A percentile compares a stretch with the other conserved stretches of the same genome.
Conservation (phyloP, 2,797 vertebrate genomes). For the Chelon auratus region DNA sequence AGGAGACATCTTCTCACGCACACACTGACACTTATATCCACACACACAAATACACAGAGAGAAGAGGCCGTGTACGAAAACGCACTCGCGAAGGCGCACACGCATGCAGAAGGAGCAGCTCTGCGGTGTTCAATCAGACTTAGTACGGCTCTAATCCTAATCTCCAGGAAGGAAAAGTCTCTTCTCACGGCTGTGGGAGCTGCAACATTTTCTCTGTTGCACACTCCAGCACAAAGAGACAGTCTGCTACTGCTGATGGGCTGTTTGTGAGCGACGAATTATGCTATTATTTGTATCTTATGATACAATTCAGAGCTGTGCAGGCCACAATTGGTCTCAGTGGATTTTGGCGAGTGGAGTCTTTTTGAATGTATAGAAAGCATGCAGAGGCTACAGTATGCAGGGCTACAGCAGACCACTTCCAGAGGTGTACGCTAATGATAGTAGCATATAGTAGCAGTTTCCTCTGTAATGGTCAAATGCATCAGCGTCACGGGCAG, state of each 20-base stretch:
- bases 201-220: slow-evolving; percentile 46
- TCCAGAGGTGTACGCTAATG: not conserved
- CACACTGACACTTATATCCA: slow-evolving; percentile 19
- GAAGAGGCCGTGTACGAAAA: slow-evolving; percentile 4
- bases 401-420: no score
- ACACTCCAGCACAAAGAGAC: slow-evolving; percentile 64
- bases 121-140: slow-evolving; percentile 76
- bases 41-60: slow-evolving; percentile 8
- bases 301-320: slow-evolving; percentile 33
- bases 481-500: not conserved
- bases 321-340: not conserved
- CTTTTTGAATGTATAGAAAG: not conserved
- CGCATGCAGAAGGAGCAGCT: slow-evolving; percentile 51
- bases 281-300: slow-evolving; percentile 40
- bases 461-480: not conserved
- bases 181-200: slow-evolving; percentile 56
- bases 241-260: slow-evolving; percentile 43
- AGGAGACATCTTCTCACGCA: slow-evolving; percentile 24
- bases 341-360: slow-evolving; percentile 3
- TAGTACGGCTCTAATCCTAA: slow-evolving; percentile 78
- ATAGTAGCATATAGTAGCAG: not conserved
- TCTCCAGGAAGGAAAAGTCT: slow-evolving; percentile 72
- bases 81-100: slow-evolving; percentile 14
- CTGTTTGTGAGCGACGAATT: slow-evolving; percentile 55
- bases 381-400: not conserved